These are phyloP conservation scores for Berghia stephanieae DNA, from an alignment of 1,140 invertebrate genomes.

Conservation along the genomic window DNA sequence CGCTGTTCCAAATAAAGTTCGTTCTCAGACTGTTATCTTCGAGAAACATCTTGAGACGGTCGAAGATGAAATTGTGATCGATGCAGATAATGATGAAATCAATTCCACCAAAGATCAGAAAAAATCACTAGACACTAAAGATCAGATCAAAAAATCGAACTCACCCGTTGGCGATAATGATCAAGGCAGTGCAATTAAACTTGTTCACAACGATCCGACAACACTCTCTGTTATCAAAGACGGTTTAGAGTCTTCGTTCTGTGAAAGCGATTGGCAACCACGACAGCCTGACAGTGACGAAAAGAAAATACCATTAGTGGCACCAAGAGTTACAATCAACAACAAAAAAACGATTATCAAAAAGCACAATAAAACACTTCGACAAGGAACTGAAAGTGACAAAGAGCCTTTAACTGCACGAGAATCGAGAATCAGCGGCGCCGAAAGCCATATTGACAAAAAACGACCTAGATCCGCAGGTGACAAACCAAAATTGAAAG, in stretches of 20 bases:
- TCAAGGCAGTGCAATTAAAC: no score
- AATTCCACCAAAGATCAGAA: background rate
- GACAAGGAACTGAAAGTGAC: background rate
- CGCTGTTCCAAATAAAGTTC: no score
- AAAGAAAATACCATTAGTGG: background rate
- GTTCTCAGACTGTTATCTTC: no score
- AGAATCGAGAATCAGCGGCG: background rate
- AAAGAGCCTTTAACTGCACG: background rate
- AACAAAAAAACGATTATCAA: background rate
- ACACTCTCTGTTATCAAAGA: background rate
- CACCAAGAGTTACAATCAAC: background rate
- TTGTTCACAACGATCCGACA: no score
- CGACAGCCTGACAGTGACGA: background rate
- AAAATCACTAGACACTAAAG: background rate
- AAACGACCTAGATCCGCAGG: no score
- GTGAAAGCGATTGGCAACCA: slow-evolving; percentile 12
- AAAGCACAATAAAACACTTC: no score
- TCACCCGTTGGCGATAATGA: background rate
- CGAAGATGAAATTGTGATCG: background rate
- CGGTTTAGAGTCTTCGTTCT: background rate
- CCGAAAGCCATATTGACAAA: background rate
- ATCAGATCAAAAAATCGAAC: background rate
- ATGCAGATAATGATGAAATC: no score
- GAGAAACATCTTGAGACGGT: background rate
- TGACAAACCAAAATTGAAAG: no score